Percentiles rank a stretch among this genome's conserved stretches.
phyloP scores from a whole-genome alignment of 1,140 invertebrate species.

The Centruroides vittatus region DNA sequence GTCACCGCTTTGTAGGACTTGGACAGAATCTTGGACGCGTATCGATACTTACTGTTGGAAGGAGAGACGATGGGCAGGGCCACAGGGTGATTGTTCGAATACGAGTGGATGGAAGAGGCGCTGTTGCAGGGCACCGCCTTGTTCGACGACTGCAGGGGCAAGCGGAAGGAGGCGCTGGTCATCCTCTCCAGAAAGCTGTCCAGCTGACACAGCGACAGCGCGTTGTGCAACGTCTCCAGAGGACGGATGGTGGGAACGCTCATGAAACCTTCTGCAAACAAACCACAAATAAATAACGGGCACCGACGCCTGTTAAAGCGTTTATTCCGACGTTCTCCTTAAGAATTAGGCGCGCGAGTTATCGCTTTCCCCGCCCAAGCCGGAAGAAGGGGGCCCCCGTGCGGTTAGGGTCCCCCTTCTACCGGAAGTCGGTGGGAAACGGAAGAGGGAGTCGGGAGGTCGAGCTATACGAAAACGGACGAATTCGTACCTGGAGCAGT shows the following conservation, averaged over 20 bases:
- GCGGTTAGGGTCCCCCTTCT: too few relatives aligned
- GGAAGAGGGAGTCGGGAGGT: too few relatives aligned
- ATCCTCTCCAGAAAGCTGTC: constrained; percentile 74
- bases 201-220: constrained; percentile 74
- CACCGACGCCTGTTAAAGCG: too few relatives aligned
- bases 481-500: constrained; percentile 1
- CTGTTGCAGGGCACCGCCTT: constrained; percentile 9
- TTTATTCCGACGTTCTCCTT: too few relatives aligned
- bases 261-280: constrained; percentile 50
- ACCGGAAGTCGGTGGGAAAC: too few relatives aligned
- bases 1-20: too few relatives aligned
- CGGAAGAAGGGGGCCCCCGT: too few relatives aligned
- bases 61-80: constrained; percentile 15
- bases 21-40: too few relatives aligned
- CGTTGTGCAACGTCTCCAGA: constrained; percentile 89
- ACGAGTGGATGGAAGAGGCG: neutral
- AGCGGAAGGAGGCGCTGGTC: constrained; percentile 37
- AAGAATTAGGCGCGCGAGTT: too few relatives aligned
- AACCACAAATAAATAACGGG: neutral
- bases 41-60: constrained; percentile 16
- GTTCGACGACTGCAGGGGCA: constrained; percentile 20
- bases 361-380: too few relatives aligned
- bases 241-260: constrained; percentile 86
- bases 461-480: too few relatives aligned
- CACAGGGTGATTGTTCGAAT: constrained; percentile 5